Evolutionary conservation across 2,888 invertebrate species (phyloP).

Genomic region (Pyrrhosoma nymphula): DNA sequence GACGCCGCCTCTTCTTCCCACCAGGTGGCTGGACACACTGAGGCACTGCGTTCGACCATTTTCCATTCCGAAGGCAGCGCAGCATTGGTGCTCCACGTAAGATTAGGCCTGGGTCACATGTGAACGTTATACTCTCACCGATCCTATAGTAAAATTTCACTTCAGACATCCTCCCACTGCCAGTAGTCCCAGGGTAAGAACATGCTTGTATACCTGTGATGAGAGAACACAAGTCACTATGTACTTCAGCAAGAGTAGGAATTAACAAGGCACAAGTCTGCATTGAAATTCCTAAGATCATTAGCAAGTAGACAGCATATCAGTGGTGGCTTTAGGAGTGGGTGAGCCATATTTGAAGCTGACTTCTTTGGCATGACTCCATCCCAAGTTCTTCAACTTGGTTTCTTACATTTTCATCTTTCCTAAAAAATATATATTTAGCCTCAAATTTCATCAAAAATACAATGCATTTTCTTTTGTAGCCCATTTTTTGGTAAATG

Average conservation of each 20-base stretch:
- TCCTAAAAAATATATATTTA: too few relatives aligned
- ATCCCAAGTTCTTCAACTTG: too few relatives aligned
- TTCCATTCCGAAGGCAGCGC: conserved; percentile 89
- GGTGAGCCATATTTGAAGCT: too few relatives aligned
- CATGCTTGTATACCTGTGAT: conserved; percentile 87
- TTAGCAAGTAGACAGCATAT: too few relatives aligned
- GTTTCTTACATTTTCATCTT: too few relatives aligned
- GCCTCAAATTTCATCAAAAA: too few relatives aligned
- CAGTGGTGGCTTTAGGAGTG: too few relatives aligned
- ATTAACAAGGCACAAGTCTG: too few relatives aligned
- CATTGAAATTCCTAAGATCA: too few relatives aligned
- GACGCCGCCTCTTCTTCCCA: conserved; percentile 51
- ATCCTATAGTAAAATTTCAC: conserved; percentile 94
- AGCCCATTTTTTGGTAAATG: too few relatives aligned
- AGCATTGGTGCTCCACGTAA: conserved; percentile 89
- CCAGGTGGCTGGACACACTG: conserved; percentile 80
- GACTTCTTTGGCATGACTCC: too few relatives aligned
- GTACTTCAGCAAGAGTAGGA: neutral
- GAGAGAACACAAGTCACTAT: neutral
- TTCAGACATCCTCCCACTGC: conserved; percentile 91
- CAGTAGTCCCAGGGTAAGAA: conserved; percentile 92
- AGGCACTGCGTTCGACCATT: conserved; percentile 93
- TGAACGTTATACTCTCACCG: conserved; percentile 91
- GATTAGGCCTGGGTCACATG: conserved; percentile 88
- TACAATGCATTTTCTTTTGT: too few relatives aligned